Evolutionary conservation across 2,113 vertebrate genomes (phyloP), one percentile per base, ranked within the genome.

Genomic region (Galeopterus variegatus): DNA sequence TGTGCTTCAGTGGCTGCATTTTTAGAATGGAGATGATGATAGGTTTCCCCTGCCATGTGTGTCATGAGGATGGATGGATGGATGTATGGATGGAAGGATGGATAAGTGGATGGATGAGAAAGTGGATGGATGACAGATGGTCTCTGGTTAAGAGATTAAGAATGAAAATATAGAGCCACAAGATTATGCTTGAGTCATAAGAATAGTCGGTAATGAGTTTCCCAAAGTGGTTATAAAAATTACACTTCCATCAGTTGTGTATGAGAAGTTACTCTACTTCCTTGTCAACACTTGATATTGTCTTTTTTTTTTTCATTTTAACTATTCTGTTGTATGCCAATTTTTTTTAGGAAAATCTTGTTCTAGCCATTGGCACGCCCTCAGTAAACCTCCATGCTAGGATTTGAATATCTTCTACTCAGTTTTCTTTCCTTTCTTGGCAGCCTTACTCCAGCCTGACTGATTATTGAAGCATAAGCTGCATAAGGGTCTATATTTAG

Each of bases 171-270:
- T 1, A 31, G 14, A 41, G 33, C 24, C 36, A 41, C 41, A 36
- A 9, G 50, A 28, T 67, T 7, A 58, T 10, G 1, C 36, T 10
- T 41, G 56, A 77, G 41, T 41, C 41, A 41, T 41, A 41, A 41
- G 41, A 41, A 41, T 75, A 73, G 50, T 33, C 67, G 69, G 64
- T 69, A 56, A 33, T 72, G n/a, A 33, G 19, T 80, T 97, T 96
- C 95, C 23, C 18, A 75, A 76, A 88, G 48, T 41, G 13, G 28
- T 50, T 64, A 9, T 93, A 88, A 95, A 92, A 88, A 73, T 85
- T 64, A 58, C 2, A 28, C 60, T 88, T 73, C 18, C 3, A 69
- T 82, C 52, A n/a, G 31, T 21, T 52, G 48, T 75, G 19, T 60
- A 41, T 52, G 33, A 52, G 56, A 92, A 73, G 14, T 82, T 60